Evolutionary conservation across 1,140 invertebrate genomes (phyloP), one percentile per base, ranked within the genome.

Genomic region (Polypedilum pembai): DNA sequence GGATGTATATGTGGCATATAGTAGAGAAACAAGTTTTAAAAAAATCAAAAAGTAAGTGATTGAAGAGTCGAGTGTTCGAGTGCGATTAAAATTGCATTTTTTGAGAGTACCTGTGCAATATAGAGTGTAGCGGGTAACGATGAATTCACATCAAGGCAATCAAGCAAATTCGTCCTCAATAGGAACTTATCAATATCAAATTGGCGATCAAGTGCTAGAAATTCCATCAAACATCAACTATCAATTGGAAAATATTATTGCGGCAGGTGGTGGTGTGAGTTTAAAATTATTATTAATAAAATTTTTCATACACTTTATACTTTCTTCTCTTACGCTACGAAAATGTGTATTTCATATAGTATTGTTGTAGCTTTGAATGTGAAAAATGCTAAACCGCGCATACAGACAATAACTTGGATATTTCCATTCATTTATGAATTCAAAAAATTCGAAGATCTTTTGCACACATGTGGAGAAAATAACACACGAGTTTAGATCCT

Each of bases 401-500:
- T 33, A 33, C 5, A n/a, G n/a, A 33, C 24, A 33, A 33, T 33
- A 33, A 33, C 24, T 5, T 5, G 5, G 24, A 45, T 45, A 56
- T 56, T 12, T 69, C 7, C 20, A 69, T n/a, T 69, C 65, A 69
- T 69, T 8, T 69, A 69, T 20, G 17, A 15, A 15, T 56, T 69
- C n/a, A n/a, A n/a, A n/a, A n/a, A n/a, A n/a, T n/a, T n/a, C n/a
- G n/a, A n/a, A n/a, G n/a, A n/a, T n/a, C n/a, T n/a, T n/a, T n/a
- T n/a, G n/a, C n/a, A n/a, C n/a, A n/a, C n/a, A n/a, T n/a, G n/a
- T n/a, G n/a, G n/a, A n/a, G n/a, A n/a, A n/a, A n/a, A n/a, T n/a
- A n/a, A 69, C 65, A 69, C 65, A 69, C 17, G n/a, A 69, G 20
- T 69, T 69, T 69, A 69, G 65, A 69, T 69, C 65, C 65, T 69